Percentiles rank a stretch among this genome's conserved stretches.
phyloP scores from a whole-genome alignment of 2,113 vertebrate genomes.

The Gobius niger region DNA sequence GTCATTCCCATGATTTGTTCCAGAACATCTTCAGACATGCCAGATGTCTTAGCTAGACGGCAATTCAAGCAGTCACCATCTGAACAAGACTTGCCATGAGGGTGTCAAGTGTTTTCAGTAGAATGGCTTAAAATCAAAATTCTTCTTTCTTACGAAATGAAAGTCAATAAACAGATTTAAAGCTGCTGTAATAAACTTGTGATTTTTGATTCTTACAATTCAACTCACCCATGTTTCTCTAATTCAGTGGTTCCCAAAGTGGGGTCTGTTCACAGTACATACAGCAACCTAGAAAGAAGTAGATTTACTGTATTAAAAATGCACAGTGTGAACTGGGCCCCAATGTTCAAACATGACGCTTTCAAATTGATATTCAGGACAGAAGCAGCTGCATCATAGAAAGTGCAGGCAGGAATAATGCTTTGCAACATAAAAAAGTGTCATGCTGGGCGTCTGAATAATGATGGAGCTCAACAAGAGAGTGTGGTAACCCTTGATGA shows the following conservation, averaged over 20 bases:
- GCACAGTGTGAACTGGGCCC: constrained; percentile 30
- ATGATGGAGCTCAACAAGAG: constrained; percentile 22
- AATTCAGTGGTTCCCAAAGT: not conserved
- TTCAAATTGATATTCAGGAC: constrained; percentile 51
- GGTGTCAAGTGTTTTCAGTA: not conserved
- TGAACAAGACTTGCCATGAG: constrained; percentile 70
- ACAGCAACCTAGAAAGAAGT: not conserved
- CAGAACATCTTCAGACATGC: constrained; percentile 76
- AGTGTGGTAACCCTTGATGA: constrained; percentile 27
- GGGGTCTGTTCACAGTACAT: constrained; percentile 6
- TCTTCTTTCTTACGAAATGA: not conserved
- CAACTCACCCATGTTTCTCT: constrained; percentile 19
- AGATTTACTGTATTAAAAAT: no score
- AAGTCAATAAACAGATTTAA: constrained; percentile 38
- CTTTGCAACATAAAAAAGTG: constrained; percentile 30
- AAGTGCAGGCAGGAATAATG: constrained; percentile 14
- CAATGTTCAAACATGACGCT: constrained; percentile 33
- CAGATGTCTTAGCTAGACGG: constrained; percentile 70
- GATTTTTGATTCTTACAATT: no score
- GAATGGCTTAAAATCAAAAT: not conserved
- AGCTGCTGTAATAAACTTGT: no score
- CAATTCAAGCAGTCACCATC: constrained; percentile 64
- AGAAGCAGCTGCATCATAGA: constrained; percentile 32
- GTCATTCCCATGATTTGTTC: constrained; percentile 40
- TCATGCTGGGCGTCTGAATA: constrained; percentile 41